Evolutionary conservation across 2,113 vertebrate genomes (phyloP), one percentile per base, ranked within the genome.

Genomic region (Scalopus aquaticus): DNA sequence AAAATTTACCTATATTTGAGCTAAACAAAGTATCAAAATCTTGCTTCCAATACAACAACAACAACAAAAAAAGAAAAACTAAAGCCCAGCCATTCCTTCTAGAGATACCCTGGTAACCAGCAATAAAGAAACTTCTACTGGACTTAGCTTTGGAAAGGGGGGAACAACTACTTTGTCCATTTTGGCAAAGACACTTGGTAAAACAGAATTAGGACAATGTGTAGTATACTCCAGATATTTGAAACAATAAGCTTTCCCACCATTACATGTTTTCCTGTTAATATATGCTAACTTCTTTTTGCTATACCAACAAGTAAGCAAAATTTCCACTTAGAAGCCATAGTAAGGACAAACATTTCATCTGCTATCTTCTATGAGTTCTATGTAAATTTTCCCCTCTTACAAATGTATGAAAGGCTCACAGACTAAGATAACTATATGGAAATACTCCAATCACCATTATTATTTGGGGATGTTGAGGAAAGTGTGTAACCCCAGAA

Each of bases 91-190:
- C 46, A 60, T 90, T 94, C 42, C 92, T 90, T 95, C 28, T 65
- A 89, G 54, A 87, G 69, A 91, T 39, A 91, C 28, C n/a, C 30
- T 94, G 78, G 77, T 70, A 92, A 84, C 73, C 84, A 88, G 39
- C 28, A 87, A 80, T 83, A 83, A 80, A 46, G 42, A 95, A 92
- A 79, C 12, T 85, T 83, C 49, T 51, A 64, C 37, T 81, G 78
- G 96, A 92, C 51, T 94, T 89, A 58, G 42, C 82, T 96, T 97
- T 93, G 77, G 65, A 93, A 96, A 96, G 10, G 20, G 95, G 20
- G 51, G 28, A 91, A 82, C 10, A 81, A 64, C 42, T 93, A 42
- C n/a, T 95, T 93, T 5, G 24, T 93, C 69, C 87, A 37, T 74
- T 73, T 94, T 78, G 22, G 94, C 49, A 91, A 56, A 60, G 70